Conservation (phyloP, 2,113 vertebrate genomes). For the Balaeniceps rex region DNA sequence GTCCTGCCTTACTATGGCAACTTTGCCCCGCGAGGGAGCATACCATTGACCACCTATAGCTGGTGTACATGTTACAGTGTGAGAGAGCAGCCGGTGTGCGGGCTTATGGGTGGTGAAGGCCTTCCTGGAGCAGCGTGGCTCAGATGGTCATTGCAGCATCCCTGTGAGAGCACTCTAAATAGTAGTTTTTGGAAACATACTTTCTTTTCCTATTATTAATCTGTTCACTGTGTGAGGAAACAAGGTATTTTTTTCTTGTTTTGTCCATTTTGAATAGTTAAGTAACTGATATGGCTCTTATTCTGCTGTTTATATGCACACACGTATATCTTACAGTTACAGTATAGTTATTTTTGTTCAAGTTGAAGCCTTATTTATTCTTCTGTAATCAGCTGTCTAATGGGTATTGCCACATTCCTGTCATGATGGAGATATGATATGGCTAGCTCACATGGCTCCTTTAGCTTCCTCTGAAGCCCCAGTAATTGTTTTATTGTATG, state of each 20-base stretch:
- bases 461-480: background rate
- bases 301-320: background rate
- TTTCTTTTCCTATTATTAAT: background rate
- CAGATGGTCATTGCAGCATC: rapidly evolving
- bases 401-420: background rate
- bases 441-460: too few species aligned
- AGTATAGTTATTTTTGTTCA: background rate
- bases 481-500: background rate
- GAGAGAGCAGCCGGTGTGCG: rapidly evolving
- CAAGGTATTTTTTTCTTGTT: background rate
- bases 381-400: background rate
- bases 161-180: background rate
- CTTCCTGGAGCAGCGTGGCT: background rate
- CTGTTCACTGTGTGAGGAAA: background rate
- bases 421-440: background rate
- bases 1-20: background rate
- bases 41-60: background rate
- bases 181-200: background rate
- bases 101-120: background rate
- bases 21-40: rapidly evolving
- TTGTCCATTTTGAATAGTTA: background rate
- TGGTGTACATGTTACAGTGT: rapidly evolving
- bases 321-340: background rate
- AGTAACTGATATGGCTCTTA: background rate
- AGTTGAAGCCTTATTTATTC: background rate